Base-by-base conservation (phyloP, 2,888 invertebrate genomes). In the Therioaphis trifolii region DNA sequence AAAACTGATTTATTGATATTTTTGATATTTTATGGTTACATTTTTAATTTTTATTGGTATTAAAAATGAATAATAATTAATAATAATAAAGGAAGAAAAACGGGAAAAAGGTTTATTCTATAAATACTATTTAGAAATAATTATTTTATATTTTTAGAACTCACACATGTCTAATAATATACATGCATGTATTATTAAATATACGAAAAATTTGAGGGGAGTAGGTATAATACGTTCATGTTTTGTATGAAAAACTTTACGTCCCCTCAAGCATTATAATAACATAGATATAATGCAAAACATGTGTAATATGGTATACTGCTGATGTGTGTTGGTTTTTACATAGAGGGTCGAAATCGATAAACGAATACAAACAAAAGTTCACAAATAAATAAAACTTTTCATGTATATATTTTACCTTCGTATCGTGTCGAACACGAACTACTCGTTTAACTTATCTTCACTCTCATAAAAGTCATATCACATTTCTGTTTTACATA, bases 341-440 rank as follows among this genome's bases (percentile, higher is more conserved):
- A 29, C 21, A 52, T 78, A 66, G 43, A 80, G 52, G 82, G 74
- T 74, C 49, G 63, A 82, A 82, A 82, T 82, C 82, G 74, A 82
- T 82, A 82, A 82, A 74, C 61, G 63, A 82, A 72, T 61, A 61
- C 35, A 35, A 52, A 82, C 71, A 58, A 82, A 82, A 82, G 82
- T 82, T 82, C 72, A 66, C 82, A 74, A 82, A 82, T 74, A 82
- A 82, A 82, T 82, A 82, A 82, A 82, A 82, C 82, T 82, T 82
- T 74, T 66, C 63, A n/a, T 46, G 29, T 52, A 27, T 66, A 55
- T 49, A 63, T 52, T 82, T 72, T 63, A 63, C 72, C 74, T 72
- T 61, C 61, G 18, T 46, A 27, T 40, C 46, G 71, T 35, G 71
- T 49, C 27, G 40, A 63, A 66, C 49, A 68, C 18, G 82, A 74